These are phyloP conservation scores for Proales similis DNA, from an alignment of 1,140 invertebrate species.

Conservation along the genomic window DNA sequence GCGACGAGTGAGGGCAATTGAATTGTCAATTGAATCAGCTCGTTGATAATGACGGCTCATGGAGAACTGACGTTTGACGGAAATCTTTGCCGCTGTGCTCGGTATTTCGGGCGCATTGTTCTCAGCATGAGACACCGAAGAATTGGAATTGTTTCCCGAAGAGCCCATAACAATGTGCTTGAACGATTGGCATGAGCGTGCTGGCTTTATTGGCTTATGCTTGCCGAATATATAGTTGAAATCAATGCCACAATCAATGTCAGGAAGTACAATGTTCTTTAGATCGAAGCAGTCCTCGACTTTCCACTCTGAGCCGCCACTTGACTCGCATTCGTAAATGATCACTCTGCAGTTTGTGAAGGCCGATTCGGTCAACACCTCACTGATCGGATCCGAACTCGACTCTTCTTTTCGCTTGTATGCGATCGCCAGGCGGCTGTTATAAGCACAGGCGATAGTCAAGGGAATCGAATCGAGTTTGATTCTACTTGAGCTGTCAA, in stretches of 20 bases:
- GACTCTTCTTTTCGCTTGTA: constrained; percentile 59
- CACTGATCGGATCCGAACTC: constrained; percentile 26
- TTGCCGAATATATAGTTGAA: constrained; percentile 26
- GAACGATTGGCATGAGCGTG: constrained; percentile 18
- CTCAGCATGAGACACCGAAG: constrained; percentile 4
- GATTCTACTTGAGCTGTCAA: background rate
- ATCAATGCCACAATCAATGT: constrained; percentile 14
- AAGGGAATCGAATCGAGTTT: constrained; percentile 58
- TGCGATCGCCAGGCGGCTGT: constrained; percentile 87
- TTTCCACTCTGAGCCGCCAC: constrained; percentile 88
- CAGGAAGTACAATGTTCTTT: constrained; percentile 38
- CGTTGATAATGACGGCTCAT: background rate
- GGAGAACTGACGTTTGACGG: constrained; percentile 32
- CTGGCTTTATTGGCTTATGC: constrained; percentile 5
- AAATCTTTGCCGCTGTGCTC: constrained; percentile 22
- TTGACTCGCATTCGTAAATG: constrained; percentile 99
- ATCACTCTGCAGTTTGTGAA: constrained; percentile 72
- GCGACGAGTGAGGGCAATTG: background rate
- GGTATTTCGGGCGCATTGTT: constrained; percentile 8
- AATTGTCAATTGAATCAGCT: background rate
- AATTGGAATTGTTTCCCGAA: background rate
- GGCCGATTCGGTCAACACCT: constrained; percentile 41
- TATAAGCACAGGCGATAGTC: constrained; percentile 91
- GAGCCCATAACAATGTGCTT: constrained; percentile 33
- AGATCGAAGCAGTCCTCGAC: constrained; percentile 72